Conservation (phyloP, 2,113 vertebrate genomes). For the Labeo catla region DNA sequence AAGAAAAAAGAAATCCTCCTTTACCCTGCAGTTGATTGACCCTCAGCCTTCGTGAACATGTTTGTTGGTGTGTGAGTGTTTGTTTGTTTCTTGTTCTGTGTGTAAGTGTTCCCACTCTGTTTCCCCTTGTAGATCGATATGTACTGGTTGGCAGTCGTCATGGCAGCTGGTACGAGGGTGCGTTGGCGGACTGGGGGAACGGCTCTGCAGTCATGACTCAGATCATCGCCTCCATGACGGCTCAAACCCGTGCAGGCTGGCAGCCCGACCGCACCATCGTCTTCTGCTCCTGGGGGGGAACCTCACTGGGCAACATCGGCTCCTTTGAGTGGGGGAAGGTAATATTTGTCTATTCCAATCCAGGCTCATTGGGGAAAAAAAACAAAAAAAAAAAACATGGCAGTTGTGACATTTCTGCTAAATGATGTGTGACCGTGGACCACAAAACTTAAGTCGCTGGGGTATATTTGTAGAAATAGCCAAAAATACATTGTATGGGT, state of each 20-base stretch:
- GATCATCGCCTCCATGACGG: slow-evolving; percentile 81
- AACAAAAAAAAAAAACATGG: background rate
- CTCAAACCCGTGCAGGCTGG: slow-evolving; percentile 83
- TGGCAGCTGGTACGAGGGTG: slow-evolving; percentile 63
- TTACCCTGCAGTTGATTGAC: background rate
- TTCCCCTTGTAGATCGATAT: slow-evolving; percentile 83
- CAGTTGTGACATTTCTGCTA: background rate
- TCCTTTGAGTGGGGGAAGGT: slow-evolving; percentile 97
- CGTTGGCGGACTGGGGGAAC: slow-evolving; percentile 77
- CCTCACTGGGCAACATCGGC: slow-evolving; percentile 85
- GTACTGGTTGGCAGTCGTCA: slow-evolving; percentile 86
- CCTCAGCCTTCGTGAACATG: background rate
- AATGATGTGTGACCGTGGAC: background rate
- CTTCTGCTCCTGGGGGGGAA: slow-evolving; percentile 91
- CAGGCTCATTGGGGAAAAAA: background rate
- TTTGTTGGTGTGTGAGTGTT: slow-evolving; percentile 3
- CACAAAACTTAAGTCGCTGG: background rate
- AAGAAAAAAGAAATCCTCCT: background rate
- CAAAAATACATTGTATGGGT: too few species aligned
- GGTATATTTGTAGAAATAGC: too few species aligned
- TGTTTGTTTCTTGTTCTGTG: slow-evolving; percentile 26
- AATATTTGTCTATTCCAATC: slow-evolving; percentile 49
- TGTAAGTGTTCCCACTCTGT: background rate
- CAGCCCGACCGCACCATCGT: slow-evolving; percentile 85
- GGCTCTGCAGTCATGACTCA: slow-evolving; percentile 84